Conservation (phyloP, 2,113 vertebrate genomes). For the Pollimyrus isidori region DNA sequence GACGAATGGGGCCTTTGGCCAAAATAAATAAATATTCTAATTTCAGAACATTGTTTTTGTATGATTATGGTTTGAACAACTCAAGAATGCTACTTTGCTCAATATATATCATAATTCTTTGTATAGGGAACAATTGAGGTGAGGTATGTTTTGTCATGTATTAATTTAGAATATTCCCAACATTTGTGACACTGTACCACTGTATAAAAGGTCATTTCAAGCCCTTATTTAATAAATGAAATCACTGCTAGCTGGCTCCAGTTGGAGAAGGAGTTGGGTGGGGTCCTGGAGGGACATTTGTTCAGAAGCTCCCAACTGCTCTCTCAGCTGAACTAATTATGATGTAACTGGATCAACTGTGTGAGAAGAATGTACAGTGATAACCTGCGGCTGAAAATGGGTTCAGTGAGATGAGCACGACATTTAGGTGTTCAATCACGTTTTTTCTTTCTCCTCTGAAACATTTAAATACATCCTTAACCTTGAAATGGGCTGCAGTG, state of each 20-base stretch:
- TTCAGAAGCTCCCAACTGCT: conserved; percentile 61
- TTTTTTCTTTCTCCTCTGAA: conserved; percentile 59
- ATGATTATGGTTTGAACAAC: too few species aligned
- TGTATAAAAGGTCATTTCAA: conserved; percentile 63
- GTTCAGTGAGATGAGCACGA: conserved; percentile 75
- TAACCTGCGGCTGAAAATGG: conserved; percentile 81
- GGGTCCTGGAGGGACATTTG: conserved; percentile 51
- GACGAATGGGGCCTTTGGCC: too few species aligned
- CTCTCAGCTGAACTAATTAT: conserved; percentile 74
- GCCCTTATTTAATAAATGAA: conserved; percentile 73
- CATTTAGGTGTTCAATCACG: conserved; percentile 74
- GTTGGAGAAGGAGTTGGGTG: conserved; percentile 31
- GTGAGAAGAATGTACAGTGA: conserved; percentile 70
- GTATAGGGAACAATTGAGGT: conserved; percentile 34
- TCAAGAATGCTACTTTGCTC: background rate
- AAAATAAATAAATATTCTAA: too few species aligned
- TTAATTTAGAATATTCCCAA: conserved; percentile 47
- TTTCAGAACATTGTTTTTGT: too few species aligned
- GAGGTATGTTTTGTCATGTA: conserved; percentile 42
- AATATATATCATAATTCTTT: background rate
- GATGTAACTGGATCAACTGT: conserved; percentile 81
- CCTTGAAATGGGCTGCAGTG: conserved; percentile 74
- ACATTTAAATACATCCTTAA: conserved; percentile 70
- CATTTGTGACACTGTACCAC: conserved; percentile 61
- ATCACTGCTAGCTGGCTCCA: conserved; percentile 67